phyloP scores from a whole-genome alignment of 2,797 vertebrate species.

The Ctenopoma kingsleyae region DNA sequence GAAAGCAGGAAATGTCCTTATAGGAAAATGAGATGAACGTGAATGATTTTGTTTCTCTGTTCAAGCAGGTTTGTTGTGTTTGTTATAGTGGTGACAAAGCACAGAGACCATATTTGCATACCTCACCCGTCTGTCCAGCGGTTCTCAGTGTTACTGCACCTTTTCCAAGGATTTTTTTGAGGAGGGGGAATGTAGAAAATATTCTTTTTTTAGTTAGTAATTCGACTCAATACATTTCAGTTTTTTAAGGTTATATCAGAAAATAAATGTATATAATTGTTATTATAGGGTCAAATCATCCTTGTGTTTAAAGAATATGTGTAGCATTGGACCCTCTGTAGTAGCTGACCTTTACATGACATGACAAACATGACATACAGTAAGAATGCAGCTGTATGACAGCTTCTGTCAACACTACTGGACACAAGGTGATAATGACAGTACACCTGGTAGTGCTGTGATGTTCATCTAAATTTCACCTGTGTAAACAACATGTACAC shows the following conservation, averaged over 20 bases:
- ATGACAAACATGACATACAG: background rate
- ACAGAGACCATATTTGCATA: background rate
- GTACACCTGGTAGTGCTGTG: background rate
- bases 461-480: background rate
- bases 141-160: too few relatives aligned
- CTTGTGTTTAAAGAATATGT: too few relatives aligned
- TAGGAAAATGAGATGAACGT: slow-evolving; percentile 40
- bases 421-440: background rate
- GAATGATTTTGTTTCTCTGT: slow-evolving; percentile 19
- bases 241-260: too few relatives aligned
- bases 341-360: background rate
- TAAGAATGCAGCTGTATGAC: background rate
- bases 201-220: too few relatives aligned
- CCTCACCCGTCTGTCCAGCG: too few relatives aligned
- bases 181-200: too few relatives aligned
- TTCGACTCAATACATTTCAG: too few relatives aligned
- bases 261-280: too few relatives aligned
- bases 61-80: slow-evolving; percentile 9
- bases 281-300: too few relatives aligned
- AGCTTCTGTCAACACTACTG: background rate
- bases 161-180: too few relatives aligned
- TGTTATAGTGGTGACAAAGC: background rate
- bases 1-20: slow-evolving; percentile 31
- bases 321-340: too few relatives aligned
- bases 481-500: background rate